Percentiles rank a stretch among this genome's conserved stretches.
Conservation (phyloP, 2,888 invertebrate species). For the Andrena flavipes region DNA sequence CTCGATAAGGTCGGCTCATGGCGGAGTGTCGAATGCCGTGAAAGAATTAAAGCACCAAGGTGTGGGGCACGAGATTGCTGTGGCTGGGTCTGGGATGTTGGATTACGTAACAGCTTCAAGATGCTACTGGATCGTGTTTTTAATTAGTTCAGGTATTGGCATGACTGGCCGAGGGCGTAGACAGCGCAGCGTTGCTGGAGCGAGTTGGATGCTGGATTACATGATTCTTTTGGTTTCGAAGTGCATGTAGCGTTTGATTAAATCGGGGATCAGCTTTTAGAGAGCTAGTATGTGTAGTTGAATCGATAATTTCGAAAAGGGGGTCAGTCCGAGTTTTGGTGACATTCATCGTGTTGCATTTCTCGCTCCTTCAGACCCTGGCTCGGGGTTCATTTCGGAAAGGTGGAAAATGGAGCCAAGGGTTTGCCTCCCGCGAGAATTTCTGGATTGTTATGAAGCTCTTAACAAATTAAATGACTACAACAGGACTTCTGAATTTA, state of each 20-base stretch:
- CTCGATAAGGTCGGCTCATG: constrained; percentile 4
- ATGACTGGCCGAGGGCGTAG: not conserved
- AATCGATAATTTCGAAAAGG: too few relatives aligned
- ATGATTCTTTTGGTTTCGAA: constrained; percentile 2
- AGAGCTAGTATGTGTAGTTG: not conserved
- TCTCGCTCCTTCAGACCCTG: too few relatives aligned
- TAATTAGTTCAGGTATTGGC: constrained; percentile 19
- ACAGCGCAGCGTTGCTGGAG: not conserved
- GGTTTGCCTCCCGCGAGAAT: too few relatives aligned
- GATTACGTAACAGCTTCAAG: not conserved
- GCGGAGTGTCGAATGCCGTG: not conserved
- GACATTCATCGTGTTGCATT: too few relatives aligned
- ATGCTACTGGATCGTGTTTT: constrained; percentile 16
- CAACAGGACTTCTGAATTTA: too few relatives aligned
- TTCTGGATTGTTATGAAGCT: too few relatives aligned
- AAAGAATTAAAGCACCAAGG: not conserved
- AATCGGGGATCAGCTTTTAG: not conserved
- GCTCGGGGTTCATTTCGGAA: too few relatives aligned
- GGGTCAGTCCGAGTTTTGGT: not conserved
- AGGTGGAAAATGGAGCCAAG: too few relatives aligned
- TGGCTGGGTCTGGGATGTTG: not conserved
- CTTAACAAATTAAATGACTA: too few relatives aligned
- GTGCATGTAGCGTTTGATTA: not conserved
- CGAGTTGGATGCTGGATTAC: not conserved
- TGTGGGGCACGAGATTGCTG: not conserved